Percentiles rank a stretch among this genome's conserved stretches.
These are phyloP conservation scores for Eospalax fontanierii DNA, from an alignment of 2,797 vertebrate species.

Conservation along the genomic window DNA sequence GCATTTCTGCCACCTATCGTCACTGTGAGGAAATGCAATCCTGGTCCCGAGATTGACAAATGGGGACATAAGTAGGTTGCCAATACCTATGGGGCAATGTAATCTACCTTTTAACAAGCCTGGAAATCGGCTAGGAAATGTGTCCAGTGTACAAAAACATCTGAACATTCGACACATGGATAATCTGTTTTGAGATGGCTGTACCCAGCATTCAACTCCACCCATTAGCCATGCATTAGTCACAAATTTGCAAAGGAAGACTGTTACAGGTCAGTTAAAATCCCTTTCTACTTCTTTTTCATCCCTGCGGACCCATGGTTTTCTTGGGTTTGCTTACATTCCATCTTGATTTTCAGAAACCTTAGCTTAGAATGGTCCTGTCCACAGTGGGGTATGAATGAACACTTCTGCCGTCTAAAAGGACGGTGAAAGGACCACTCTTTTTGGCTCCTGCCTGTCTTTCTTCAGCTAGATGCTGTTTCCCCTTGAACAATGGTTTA, in stretches of 20 bases:
- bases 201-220: not conserved
- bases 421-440: not conserved
- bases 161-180: not conserved
- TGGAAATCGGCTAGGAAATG: not conserved
- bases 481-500: not conserved
- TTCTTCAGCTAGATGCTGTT: not conserved
- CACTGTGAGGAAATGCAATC: not conserved
- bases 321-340: not conserved
- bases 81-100: rapidly evolving
- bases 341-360: not conserved
- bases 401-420: not conserved
- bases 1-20: constrained; percentile 73
- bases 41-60: rapidly evolving
- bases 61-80: rapidly evolving
- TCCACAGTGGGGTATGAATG: not conserved
- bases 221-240: not conserved
- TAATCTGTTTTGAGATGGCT: not conserved
- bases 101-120: not conserved
- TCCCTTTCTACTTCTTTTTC: not conserved
- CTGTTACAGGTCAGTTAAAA: not conserved
- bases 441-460: not conserved
- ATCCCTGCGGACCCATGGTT: rapidly evolving
- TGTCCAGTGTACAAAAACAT: not conserved
- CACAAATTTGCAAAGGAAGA: not conserved
- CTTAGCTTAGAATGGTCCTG: not conserved